Base-by-base conservation (phyloP, 1,140 invertebrate species). In the Dolichoris vasculosae region DNA sequence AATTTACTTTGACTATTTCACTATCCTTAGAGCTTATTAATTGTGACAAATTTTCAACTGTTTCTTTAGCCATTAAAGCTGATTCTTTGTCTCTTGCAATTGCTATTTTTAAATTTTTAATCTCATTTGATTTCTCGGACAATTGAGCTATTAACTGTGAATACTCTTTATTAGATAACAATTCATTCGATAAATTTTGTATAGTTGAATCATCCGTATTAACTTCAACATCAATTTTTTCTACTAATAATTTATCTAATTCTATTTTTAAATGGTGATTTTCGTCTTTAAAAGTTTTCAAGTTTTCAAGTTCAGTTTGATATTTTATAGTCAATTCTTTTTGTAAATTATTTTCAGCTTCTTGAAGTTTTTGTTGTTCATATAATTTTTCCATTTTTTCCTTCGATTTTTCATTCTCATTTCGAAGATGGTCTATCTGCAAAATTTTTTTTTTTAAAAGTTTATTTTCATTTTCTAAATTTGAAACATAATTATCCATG, bases 21-120 rank as follows among this genome's bases (percentile, higher is more conserved):
- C 88, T 73, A 30, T 93, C 92, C 67, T 93, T 93, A 15, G 90
- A 81, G 32, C 86, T 88, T n/a, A 93, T 84, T 1, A 93, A 76
- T 79, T 91, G 85, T 0, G 92, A 93, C 9, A 93, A 81, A 84
- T 85, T 89, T 55, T 93, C 91, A 8, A 93, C 92, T 0, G 92
- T 93, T 86, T 92, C 89, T 30, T 89, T 90, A 1, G 90, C 90
- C 92, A 93, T 93, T 63, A 87, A 78, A 0, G 89, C 82, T 0
- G 90, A 87, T 69, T 93, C 92, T 9, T 87, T 84, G 13, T 89
- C 88, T 35, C 86, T 90, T 7, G 91, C 91, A 0, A 88, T n/a
- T 8, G 73, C 76, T 0, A 63, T 30, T 77, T 90, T 80, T 2
- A 92, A 71, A 35, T 86, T 86, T 20, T 82, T 17, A 89, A 81